Evolutionary conservation across 2,113 vertebrate genomes (phyloP).

Genomic region (Enhydra lutris): DNA sequence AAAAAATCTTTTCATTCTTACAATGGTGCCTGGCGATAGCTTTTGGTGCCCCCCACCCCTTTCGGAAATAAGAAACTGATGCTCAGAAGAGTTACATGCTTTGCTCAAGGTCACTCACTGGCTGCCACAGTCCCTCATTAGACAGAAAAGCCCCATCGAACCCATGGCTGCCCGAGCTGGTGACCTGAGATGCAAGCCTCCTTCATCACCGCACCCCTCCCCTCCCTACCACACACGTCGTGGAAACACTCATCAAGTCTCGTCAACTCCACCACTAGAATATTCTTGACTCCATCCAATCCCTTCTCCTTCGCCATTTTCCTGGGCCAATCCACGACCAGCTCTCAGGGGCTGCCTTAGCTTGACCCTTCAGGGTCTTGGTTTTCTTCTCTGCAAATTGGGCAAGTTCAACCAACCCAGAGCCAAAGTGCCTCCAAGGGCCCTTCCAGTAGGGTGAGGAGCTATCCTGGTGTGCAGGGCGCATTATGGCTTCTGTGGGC

Average conservation of each 20-base stretch:
- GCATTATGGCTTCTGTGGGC: not conserved
- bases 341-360: not conserved
- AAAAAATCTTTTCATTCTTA: not conserved
- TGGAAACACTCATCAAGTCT: not conserved
- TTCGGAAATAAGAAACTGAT: not conserved
- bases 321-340: not conserved
- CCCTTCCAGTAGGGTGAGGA: too few species aligned
- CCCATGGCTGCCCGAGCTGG: accelerated
- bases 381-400: not conserved
- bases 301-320: not conserved
- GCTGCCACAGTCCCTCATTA: not conserved
- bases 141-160: not conserved
- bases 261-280: not conserved
- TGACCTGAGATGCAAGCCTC: not conserved
- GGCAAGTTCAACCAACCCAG: not conserved
- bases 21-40: not conserved
- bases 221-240: not conserved
- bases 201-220: not conserved
- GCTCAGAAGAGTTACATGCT: not conserved
- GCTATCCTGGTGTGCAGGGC: not conserved
- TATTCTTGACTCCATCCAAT: not conserved
- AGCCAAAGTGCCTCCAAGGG: not conserved
- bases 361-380: not conserved
- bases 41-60: not conserved
- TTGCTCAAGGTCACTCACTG: not conserved